Evolutionary conservation across 2,797 vertebrate species (phyloP).

Genomic region (Acipenser oxyrinchus): DNA sequence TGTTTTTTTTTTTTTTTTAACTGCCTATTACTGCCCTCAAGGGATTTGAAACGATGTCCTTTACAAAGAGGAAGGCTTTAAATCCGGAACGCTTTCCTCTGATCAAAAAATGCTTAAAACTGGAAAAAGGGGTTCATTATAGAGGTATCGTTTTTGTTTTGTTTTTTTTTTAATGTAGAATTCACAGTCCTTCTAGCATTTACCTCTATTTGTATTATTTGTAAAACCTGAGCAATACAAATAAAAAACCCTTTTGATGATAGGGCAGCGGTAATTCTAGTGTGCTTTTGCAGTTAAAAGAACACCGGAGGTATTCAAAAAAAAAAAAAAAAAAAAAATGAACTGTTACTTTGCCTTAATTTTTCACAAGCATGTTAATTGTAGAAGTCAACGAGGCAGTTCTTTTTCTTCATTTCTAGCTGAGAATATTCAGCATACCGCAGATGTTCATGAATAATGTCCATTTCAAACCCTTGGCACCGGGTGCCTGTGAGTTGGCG

Average conservation of each 20-base stretch:
- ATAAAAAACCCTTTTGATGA: neutral
- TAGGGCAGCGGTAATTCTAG: neutral
- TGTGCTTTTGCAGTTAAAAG: constrained; percentile 10
- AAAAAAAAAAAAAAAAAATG: constrained; percentile 5
- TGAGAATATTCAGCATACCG: constrained; percentile 83
- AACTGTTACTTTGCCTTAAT: constrained; percentile 38
- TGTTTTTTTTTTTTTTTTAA: no score
- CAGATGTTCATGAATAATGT: constrained; percentile 99
- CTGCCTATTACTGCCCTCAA: neutral
- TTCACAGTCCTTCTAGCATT: neutral
- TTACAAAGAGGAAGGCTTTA: neutral
- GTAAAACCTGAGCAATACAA: neutral
- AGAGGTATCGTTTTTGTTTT: neutral
- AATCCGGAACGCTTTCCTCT: neutral
- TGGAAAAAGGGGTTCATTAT: neutral
- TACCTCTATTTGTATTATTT: neutral
- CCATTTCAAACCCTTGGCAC: constrained; percentile 84
- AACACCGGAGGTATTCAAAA: neutral
- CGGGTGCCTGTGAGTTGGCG: constrained; percentile 60
- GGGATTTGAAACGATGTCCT: neutral
- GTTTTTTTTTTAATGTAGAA: constrained; percentile 1
- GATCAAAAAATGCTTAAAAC: neutral
- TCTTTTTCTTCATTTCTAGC: constrained; percentile 71
- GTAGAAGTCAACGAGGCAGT: constrained; percentile 76
- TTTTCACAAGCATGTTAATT: constrained; percentile 80